Evolutionary conservation across 2,888 invertebrate genomes (phyloP), one percentile per base, ranked within the genome.

Genomic region (Drosophila multiciliata): DNA sequence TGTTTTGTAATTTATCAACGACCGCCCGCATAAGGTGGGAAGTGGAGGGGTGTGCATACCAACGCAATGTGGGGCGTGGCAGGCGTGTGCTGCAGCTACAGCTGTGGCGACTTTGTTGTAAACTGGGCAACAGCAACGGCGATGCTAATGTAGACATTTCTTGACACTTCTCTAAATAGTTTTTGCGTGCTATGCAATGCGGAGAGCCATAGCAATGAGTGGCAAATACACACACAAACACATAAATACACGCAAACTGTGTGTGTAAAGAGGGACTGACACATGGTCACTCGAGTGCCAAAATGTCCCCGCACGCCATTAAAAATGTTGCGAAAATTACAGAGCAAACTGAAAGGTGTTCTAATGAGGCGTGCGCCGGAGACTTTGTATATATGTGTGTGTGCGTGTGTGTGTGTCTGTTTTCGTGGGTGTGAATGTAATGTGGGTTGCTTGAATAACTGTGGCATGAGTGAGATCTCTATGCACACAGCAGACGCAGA

Each of bases 111-210:
- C 72, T 74, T 69, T 55, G 84, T 77, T 71, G 85, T 82, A 67
- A 66, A 66, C 66, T 49, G 55, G n/a, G 20, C 36, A 70, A 62
- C 73, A 65, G 73, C 67, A 63, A 42, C 72, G 53, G 52, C 72
- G 68, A 76, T 77, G 86, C 87, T 82, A 85, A 87, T 87, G 89
- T 83, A 89, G 87, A 87, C 85, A 87, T 87, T 89, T 89, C 87
- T 87, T 89, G 87, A 87, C 87, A 87, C 87, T 89, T 87, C 87
- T 85, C 87, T 87, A 87, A 87, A 89, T 87, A 87, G 89, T 87
- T 84, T 85, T 85, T 87, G 87, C 85, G 81, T 89, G 81, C 84
- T 75, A 88, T 86, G 81, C 81, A 73, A 38, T 45, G 65, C 49
- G 63, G 61, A 61, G 42, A 72, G 40, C 40, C 59, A 57, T 50